Evolutionary conservation across 2,888 invertebrate genomes (phyloP).

Genomic region (Brassicogethes aeneus): DNA sequence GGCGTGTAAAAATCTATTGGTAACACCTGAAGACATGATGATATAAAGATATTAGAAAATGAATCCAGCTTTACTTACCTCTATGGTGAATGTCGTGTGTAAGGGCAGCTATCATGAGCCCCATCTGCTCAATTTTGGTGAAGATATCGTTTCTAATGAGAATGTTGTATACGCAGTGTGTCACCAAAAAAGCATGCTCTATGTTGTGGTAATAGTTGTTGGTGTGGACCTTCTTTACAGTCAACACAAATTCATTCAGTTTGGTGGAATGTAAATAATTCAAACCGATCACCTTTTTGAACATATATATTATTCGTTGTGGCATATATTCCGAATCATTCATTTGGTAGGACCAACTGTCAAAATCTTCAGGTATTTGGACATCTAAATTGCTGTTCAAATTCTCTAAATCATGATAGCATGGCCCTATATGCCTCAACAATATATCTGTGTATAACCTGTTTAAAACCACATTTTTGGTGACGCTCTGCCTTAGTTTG

Average conservation of each 20-base stretch:
- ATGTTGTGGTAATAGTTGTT: slow-evolving; percentile 53
- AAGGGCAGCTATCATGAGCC: slow-evolving; percentile 48
- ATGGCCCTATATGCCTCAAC: slow-evolving; percentile 46
- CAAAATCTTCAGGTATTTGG: slow-evolving; percentile 32
- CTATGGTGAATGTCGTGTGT: slow-evolving; percentile 57
- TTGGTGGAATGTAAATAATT: slow-evolving; percentile 36
- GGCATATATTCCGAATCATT: slow-evolving; percentile 45
- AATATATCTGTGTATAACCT: slow-evolving; percentile 39
- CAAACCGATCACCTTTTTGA: slow-evolving; percentile 42
- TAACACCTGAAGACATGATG: too few species aligned
- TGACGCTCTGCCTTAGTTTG: slow-evolving; percentile 44
- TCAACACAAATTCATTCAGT: slow-evolving; percentile 44
- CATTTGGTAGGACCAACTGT: slow-evolving; percentile 49
- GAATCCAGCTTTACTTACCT: too few species aligned
- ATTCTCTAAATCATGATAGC: slow-evolving; percentile 44
- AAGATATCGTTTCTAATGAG: slow-evolving; percentile 39
- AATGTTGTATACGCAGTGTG: slow-evolving; percentile 52
- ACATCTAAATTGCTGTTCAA: slow-evolving; percentile 40
- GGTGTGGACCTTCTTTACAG: slow-evolving; percentile 44
- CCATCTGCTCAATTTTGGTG: slow-evolving; percentile 26
- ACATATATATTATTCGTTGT: slow-evolving; percentile 46
- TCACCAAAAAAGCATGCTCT: slow-evolving; percentile 54
- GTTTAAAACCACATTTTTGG: slow-evolving; percentile 31
- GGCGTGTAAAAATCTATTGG: slow-evolving; percentile 51
- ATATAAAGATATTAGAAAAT: too few species aligned